Conservation (phyloP, 1,140 invertebrate species). For the Cyclargus thomasi region DNA sequence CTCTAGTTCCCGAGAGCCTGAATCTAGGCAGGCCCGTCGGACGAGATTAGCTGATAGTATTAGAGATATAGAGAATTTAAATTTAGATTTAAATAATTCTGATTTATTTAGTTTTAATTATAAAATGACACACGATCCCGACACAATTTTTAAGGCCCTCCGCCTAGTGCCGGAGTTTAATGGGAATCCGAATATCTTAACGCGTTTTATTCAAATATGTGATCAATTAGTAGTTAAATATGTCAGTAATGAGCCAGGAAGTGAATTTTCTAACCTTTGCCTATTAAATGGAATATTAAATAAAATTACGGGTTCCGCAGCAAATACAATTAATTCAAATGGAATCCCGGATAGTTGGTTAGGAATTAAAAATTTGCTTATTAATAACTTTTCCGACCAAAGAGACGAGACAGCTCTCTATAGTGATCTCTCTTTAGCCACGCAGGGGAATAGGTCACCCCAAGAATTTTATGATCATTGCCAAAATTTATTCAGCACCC, state of each 20-base stretch:
- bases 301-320: too few relatives aligned
- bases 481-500: conserved; percentile 31
- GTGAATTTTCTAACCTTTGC: too few relatives aligned
- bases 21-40: too few relatives aligned
- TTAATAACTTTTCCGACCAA: too few relatives aligned
- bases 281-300: too few relatives aligned
- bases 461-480: conserved; percentile 34
- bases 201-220: not conserved
- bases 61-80: too few relatives aligned
- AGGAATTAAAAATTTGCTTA: too few relatives aligned
- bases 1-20: too few relatives aligned
- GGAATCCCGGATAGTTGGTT: too few relatives aligned
- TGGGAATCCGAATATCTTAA: not conserved
- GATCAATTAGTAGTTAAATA: not conserved
- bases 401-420: conserved; percentile 24
- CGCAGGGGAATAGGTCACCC: conserved; percentile 23
- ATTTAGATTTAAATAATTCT: not conserved
- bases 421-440: conserved; percentile 25
- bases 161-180: not conserved
- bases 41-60: not conserved
- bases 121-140: not conserved
- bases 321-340: too few relatives aligned
- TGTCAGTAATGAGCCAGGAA: too few relatives aligned
- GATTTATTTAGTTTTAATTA: not conserved
- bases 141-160: not conserved